Evolutionary conservation across 2,113 vertebrate species (phyloP), one percentile per base, ranked within the genome.

Genomic region (Manacus vitellinus): DNA sequence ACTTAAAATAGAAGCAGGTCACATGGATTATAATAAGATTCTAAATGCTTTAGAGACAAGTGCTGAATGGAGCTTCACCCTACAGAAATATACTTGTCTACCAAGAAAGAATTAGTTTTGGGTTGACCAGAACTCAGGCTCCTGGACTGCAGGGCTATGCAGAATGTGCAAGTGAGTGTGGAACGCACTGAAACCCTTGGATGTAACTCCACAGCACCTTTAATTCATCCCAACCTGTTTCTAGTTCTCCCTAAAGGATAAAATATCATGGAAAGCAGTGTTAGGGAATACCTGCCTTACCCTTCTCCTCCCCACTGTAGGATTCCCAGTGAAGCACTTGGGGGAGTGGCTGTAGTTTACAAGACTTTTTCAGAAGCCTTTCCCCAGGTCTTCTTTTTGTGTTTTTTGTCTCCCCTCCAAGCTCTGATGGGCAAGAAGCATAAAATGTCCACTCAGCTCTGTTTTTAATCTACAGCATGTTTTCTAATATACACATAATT

Each of bases 1-100:
- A 71, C 89, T 95, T 88, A 90, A 93, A 97, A 95, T 94, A 97
- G 96, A 96, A 96, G n/a, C 68, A 30, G 75, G 85, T 94, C 92
- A 95, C 92, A 56, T 90, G 88, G 88, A 91, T 92, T 96, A 90
- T 96, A 94, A 94, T 96, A 93, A 94, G 75, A 92, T 95, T 94
- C 88, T 90, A 94, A 96, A 93, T 80, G 63, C 95, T 94, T 94
- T 78, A 65, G 79, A 96, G 92, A 92, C 47, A 86, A 95, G 79
- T 90, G 89, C 82, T 96, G 95, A 94, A 94, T 93, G 85, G 72
- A 94, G 85, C 56, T 55, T 96, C 85, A 88, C 56, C 82, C 88
- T 80, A 46, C 90, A 96, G 95, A 96, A 95, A 96, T 88, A 84
- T 49, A n/a, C 68, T 94, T 96, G 76, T 71, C 90, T 90, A 88